Conservation (phyloP, 2,888 invertebrate species). For the Caenorhabditis sulstoni region DNA sequence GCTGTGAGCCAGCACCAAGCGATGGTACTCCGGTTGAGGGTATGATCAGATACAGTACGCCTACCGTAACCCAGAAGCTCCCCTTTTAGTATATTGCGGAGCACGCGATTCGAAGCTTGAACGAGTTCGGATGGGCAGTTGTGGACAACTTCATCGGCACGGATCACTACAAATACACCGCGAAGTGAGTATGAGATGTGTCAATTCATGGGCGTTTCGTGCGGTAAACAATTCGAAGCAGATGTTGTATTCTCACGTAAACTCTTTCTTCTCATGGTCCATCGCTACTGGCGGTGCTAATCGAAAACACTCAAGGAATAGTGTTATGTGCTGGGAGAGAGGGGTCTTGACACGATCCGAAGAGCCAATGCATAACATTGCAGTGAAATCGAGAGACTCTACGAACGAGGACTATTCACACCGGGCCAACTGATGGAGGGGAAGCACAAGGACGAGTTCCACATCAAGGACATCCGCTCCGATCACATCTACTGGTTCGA, state of each 20-base stretch:
- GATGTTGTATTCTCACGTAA: slow-evolving; percentile 55
- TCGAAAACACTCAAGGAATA: background rate
- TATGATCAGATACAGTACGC: slow-evolving; percentile 34
- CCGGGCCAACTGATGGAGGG: slow-evolving; percentile 76
- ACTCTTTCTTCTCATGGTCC: slow-evolving; percentile 53
- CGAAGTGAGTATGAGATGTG: slow-evolving; percentile 60
- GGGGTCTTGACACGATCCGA: too few species aligned
- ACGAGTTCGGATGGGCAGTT: slow-evolving; percentile 79
- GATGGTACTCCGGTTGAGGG: slow-evolving; percentile 68
- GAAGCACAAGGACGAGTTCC: slow-evolving; percentile 69
- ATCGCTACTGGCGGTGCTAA: slow-evolving; percentile 32
- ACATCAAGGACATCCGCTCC: slow-evolving; percentile 75
- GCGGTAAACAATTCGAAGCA: slow-evolving; percentile 38
- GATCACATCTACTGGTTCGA: slow-evolving; percentile 80
- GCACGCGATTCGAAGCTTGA: slow-evolving; percentile 75
- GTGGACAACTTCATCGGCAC: slow-evolving; percentile 79
- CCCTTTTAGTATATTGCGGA: slow-evolving; percentile 74
- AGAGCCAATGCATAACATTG: too few species aligned
- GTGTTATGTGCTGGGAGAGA: too few species aligned
- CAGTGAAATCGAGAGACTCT: slow-evolving; percentile 76
- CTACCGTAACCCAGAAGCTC: background rate
- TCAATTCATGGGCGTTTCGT: slow-evolving; percentile 17
- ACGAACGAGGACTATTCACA: slow-evolving; percentile 72
- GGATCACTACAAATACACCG: slow-evolving; percentile 71
- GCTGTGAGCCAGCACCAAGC: slow-evolving; percentile 72